phyloP scores from a whole-genome alignment of 2,797 vertebrate genomes.

The Tenualosa thibaudeaui region DNA sequence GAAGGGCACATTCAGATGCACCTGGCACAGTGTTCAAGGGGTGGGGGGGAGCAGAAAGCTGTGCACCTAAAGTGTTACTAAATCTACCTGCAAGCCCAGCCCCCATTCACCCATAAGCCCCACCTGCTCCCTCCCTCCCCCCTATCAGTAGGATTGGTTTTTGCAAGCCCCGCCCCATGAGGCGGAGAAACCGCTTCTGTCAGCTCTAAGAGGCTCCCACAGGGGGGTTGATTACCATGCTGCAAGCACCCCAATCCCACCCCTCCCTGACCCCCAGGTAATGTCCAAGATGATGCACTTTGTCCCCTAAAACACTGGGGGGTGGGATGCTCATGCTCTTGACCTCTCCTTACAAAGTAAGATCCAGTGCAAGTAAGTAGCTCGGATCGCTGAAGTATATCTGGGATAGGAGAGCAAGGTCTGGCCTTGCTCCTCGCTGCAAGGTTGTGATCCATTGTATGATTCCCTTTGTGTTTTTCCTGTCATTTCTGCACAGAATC shows the following conservation, averaged over 20 bases:
- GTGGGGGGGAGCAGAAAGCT: conserved; percentile 48
- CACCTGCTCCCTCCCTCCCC: conserved; percentile 38
- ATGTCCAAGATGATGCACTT: not conserved
- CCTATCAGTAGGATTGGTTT: conserved; percentile 8
- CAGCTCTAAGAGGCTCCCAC: conserved; percentile 3
- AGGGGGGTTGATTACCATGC: conserved; percentile 14
- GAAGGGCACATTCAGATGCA: conserved; percentile 49
- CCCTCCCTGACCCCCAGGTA: not conserved
- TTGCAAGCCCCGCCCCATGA: conserved; percentile 15
- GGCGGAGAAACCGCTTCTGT: not conserved
- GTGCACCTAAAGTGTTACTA: conserved; percentile 50
- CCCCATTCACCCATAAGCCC: conserved; percentile 45
- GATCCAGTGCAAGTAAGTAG: not conserved
- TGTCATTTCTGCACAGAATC: conserved; percentile 29
- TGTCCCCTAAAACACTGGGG: not conserved
- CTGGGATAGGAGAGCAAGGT: not conserved
- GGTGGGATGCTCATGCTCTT: not conserved
- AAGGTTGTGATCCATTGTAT: not conserved
- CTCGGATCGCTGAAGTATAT: not conserved
- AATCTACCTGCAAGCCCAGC: conserved; percentile 55
- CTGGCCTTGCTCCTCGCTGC: not conserved
- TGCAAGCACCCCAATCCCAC: conserved; percentile 18
- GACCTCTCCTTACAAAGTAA: not conserved
- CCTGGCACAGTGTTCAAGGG: conserved; percentile 52
- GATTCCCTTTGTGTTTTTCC: not conserved